Evolutionary conservation across 2,888 invertebrate genomes (phyloP).

Genomic region (Pachymerium ferrugineum): DNA sequence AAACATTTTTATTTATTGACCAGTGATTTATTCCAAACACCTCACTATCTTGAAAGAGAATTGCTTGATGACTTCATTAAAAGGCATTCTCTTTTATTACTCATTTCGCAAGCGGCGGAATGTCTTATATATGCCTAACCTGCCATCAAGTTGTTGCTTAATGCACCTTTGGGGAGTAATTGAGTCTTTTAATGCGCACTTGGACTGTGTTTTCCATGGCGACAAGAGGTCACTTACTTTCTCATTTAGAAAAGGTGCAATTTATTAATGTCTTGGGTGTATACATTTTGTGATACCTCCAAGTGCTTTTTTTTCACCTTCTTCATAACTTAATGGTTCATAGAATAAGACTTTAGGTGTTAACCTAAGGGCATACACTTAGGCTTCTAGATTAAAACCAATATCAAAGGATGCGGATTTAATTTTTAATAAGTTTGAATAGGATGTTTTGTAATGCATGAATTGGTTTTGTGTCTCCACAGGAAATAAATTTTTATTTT

Average conservation of each 20-base stretch:
- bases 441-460: no score
- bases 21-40: neutral
- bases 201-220: neutral
- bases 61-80: constrained; percentile 1
- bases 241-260: constrained; percentile 16
- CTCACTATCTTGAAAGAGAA: neutral
- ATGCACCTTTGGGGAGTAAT: neutral
- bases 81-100: neutral
- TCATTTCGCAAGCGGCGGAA: neutral
- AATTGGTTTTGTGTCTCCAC: neutral
- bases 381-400: neutral
- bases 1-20: neutral
- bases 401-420: neutral
- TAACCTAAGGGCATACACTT: neutral
- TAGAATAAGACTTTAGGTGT: neutral
- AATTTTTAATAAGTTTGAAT: neutral
- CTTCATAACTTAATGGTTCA: neutral
- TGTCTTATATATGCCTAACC: neutral
- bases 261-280: constrained; percentile 19
- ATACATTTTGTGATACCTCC: constrained; percentile 12
- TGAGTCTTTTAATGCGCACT: constrained; percentile 2
- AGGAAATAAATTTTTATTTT: neutral
- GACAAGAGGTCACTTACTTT: constrained; percentile 25
- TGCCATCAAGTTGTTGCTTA: constrained; percentile 6
- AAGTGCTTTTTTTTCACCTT: neutral